Conservation (phyloP, 1,140 invertebrate genomes). For the Tetraneura akinire region DNA sequence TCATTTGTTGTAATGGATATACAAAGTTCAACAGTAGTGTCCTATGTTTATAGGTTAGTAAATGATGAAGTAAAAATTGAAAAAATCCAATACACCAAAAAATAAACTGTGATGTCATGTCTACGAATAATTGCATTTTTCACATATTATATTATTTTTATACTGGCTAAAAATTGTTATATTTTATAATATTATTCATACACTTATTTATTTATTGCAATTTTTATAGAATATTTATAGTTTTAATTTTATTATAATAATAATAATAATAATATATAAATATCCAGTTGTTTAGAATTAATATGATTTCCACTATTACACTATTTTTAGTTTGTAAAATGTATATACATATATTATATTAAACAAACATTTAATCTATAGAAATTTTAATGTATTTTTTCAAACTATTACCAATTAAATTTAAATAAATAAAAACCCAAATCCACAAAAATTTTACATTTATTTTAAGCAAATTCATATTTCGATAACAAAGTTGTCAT, state of each 20-base stretch:
- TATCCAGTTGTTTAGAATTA: not conserved
- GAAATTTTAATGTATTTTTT: too few relatives aligned
- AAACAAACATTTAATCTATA: slow-evolving; percentile 15
- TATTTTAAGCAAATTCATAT: too few relatives aligned
- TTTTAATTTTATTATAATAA: slow-evolving; percentile 23
- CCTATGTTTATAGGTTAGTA: slow-evolving; percentile 97
- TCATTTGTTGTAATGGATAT: slow-evolving; percentile 99
- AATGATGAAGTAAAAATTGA: slow-evolving; percentile 99
- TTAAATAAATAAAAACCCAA: too few relatives aligned
- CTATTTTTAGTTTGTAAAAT: slow-evolving; percentile 17
- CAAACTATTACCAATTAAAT: too few relatives aligned
- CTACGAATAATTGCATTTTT: slow-evolving; percentile 8
- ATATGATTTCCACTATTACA: not conserved
- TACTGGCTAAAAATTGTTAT: slow-evolving; percentile 20
- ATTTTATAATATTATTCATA: slow-evolving; percentile 16
- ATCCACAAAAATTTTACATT: too few relatives aligned
- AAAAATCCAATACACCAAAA: slow-evolving; percentile 94
- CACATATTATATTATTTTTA: slow-evolving; percentile 46
- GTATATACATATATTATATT: not conserved
- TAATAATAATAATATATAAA: not conserved
- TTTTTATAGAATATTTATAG: slow-evolving; percentile 23
- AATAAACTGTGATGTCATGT: slow-evolving; percentile 19
- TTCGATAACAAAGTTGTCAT: too few relatives aligned
- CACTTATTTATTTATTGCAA: slow-evolving; percentile 29
- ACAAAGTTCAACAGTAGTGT: slow-evolving; percentile 95